Evolutionary conservation across 2,113 vertebrate genomes (phyloP), one percentile per base, ranked within the genome.

Genomic region (Lamprotornis superbus): DNA sequence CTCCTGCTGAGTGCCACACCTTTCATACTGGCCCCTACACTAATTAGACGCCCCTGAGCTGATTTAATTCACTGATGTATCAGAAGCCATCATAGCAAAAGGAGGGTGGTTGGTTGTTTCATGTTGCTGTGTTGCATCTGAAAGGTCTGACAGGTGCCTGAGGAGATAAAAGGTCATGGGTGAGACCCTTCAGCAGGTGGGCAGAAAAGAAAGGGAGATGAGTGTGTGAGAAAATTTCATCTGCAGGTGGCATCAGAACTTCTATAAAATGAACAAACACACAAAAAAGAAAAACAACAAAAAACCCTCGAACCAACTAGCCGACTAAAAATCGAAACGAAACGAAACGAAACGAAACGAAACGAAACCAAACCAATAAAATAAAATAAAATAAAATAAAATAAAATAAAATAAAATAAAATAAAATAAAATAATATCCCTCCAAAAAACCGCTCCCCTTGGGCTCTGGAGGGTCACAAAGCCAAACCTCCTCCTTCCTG

Each of bases 121-220:
- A 0, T 2, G 27, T 42, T 63, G 25, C 39, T 33, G 5, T 27
- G 35, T 42, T 18, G 11, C 33, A 39, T 19, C 6, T 18, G 30
- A 71, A 65, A 9, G 17, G 15, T 40, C 42, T 49, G 39, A 47
- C 42, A 67, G 67, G 20, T 0, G 0, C 27, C 42, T 31, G 60
- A 17, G 33, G 39, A 55, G 27, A 21, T 4, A 30, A 37, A 55
- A 60, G 3, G 15, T 1, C 24, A 47, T 7, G 19, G 42, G 17
- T 1, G 2, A 59, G 11, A 20, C 11, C 4, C 2, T 25, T 33
- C 5, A 19, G 18, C 47, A 31, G 17, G 25, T 1, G 1, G 10
- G 50, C 10, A 44, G n/a, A 44, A 42, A 50, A 44, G 47, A 37
- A 49, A 56, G 9, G 22, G 9, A 71, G 39, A 30, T 37, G 23